phyloP scores from a whole-genome alignment of 2,888 invertebrate genomes.

The Dusona sp. region DNA sequence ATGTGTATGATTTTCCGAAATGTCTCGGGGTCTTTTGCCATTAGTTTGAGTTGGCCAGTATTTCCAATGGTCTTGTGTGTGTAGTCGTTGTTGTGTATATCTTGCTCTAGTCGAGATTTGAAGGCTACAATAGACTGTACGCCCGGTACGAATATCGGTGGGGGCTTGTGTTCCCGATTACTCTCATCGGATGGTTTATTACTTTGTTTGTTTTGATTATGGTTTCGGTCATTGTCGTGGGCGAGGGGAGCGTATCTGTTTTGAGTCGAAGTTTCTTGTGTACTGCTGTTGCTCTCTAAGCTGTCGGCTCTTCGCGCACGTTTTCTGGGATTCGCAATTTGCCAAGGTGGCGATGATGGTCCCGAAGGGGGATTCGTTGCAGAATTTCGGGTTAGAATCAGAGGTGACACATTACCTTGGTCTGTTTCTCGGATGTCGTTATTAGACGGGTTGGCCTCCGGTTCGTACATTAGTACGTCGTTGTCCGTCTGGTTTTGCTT shows the following conservation, averaged over 20 bases:
- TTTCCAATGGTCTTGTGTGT: conserved; percentile 17
- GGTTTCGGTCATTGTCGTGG: too few species aligned
- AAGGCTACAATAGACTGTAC: conserved; percentile 20
- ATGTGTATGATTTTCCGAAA: conserved; percentile 9
- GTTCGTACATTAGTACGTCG: conserved; percentile 7
- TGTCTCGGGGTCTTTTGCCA: conserved; percentile 5
- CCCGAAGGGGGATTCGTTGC: not conserved
- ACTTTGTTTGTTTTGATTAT: too few species aligned
- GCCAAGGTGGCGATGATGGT: conserved; percentile 8
- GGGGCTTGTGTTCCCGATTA: conserved; percentile 6
- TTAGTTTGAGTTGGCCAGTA: conserved; percentile 11
- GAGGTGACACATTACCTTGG: conserved; percentile 5
- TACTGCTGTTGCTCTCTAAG: not conserved
- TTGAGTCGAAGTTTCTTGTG: conserved; percentile 9
- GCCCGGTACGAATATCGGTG: conserved; percentile 26
- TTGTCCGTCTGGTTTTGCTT: not conserved
- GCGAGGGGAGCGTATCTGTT: conserved; percentile 20
- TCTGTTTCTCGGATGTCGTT: not conserved
- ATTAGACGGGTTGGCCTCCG: not conserved
- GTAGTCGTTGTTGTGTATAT: conserved; percentile 1
- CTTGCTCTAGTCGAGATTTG: conserved; percentile 29
- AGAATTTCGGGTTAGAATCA: conserved; percentile 2
- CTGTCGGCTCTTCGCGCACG: conserved; percentile 22
- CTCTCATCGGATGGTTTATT: too few species aligned
- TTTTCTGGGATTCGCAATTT: conserved; percentile 20